phyloP scores from a whole-genome alignment of 2,888 invertebrate genomes.

The Apocheima hispidaria region DNA sequence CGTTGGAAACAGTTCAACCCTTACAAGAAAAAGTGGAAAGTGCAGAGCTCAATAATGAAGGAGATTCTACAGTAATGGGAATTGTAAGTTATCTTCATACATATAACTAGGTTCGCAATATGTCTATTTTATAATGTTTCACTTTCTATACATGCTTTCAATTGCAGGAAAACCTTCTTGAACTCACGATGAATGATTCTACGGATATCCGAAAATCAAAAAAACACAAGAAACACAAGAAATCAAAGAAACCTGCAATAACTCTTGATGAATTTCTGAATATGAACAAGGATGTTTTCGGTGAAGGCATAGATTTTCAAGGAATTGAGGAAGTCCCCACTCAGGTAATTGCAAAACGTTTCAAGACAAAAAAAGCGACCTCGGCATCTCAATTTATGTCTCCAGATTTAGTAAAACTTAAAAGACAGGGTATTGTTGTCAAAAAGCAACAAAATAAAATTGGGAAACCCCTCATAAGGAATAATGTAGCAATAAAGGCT shows the following conservation, averaged over 20 bases:
- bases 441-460: constrained; percentile 61
- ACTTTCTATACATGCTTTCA: not conserved
- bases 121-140: not conserved
- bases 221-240: constrained; percentile 80
- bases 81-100: constrained; percentile 61
- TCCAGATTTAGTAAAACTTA: constrained; percentile 72
- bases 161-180: constrained; percentile 75
- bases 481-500: constrained; percentile 17
- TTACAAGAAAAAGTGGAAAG: constrained; percentile 71
- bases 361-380: constrained; percentile 63
- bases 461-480: constrained; percentile 14
- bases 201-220: constrained; percentile 61
- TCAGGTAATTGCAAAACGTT: constrained; percentile 67
- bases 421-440: constrained; percentile 74
- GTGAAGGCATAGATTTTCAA: constrained; percentile 77
- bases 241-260: constrained; percentile 77
- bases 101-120: not conserved
- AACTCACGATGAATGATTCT: constrained; percentile 68
- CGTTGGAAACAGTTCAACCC: constrained; percentile 78
- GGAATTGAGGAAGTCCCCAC: constrained; percentile 81
- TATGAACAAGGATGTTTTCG: constrained; percentile 83
- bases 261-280: constrained; percentile 80
- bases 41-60: constrained; percentile 48
- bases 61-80: constrained; percentile 56
- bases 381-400: constrained; percentile 51